Conservation (phyloP, 2,113 vertebrate species). For the Microcebus ravelobensis region DNA sequence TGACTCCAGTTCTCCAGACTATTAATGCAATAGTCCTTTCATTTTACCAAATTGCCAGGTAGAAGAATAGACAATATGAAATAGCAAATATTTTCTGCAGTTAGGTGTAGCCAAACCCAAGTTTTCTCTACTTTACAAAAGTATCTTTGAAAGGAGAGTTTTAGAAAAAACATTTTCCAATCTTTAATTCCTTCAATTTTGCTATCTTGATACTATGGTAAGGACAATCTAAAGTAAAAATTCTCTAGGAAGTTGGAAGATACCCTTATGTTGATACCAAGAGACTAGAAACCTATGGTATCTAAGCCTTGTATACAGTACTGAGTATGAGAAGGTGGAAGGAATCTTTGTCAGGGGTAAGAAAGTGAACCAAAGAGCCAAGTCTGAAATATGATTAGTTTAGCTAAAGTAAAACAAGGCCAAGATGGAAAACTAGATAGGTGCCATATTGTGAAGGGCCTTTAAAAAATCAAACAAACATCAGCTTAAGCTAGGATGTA, state of each 20-base stretch:
- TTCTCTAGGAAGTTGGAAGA: neutral
- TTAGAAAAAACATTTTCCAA: neutral
- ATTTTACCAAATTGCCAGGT: neutral
- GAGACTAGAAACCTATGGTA: neutral
- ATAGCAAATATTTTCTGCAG: neutral
- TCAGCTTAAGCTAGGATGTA: neutral
- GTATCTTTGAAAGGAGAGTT: neutral
- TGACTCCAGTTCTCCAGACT: neutral
- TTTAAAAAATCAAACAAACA: slow-evolving; percentile 1
- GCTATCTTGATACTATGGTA: neutral
- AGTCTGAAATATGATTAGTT: neutral
- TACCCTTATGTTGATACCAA: neutral
- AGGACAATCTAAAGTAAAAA: neutral
- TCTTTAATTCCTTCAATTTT: neutral
- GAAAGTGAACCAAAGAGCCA: neutral
- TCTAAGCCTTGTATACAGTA: neutral
- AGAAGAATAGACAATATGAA: neutral
- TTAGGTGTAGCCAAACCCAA: neutral
- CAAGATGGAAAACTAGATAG: neutral
- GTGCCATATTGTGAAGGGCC: neutral
- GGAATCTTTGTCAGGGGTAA: neutral
- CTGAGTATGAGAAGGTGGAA: neutral
- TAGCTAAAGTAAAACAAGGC: neutral
- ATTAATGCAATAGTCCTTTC: neutral
- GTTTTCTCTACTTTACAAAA: neutral